phyloP scores from a whole-genome alignment of 2,113 vertebrate genomes.

The Pangasianodon hypophthalmus region DNA sequence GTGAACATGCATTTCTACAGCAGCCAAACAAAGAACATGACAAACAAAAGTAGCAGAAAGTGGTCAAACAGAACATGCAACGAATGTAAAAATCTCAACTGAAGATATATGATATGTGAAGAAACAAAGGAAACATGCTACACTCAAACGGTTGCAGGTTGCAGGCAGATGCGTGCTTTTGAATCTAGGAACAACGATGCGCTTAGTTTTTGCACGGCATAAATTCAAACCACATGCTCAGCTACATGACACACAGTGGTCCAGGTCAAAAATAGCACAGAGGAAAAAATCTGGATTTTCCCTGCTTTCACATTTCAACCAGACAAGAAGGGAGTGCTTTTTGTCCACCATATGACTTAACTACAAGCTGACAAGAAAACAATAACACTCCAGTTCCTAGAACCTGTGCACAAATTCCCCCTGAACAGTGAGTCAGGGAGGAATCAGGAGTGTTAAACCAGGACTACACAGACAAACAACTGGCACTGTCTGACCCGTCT shows the following conservation, averaged over 20 bases:
- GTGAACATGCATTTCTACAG: background rate
- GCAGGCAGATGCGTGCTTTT: conserved; percentile 8
- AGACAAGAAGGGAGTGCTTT: background rate
- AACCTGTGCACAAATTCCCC: background rate
- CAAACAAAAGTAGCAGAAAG: background rate
- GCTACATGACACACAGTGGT: conserved; percentile 55
- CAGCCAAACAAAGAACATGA: background rate
- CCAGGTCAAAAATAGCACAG: conserved; percentile 62
- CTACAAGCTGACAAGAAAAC: background rate
- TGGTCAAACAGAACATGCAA: background rate
- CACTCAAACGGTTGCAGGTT: conserved; percentile 8
- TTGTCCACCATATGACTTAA: background rate
- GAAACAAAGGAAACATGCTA: background rate
- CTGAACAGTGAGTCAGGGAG: background rate
- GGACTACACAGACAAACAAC: conserved; percentile 26
- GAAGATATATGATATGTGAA: background rate
- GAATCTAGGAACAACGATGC: conserved; percentile 45
- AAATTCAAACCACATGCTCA: conserved; percentile 71
- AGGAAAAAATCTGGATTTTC: conserved; percentile 31
- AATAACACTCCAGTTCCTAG: background rate
- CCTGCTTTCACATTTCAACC: conserved; percentile 21
- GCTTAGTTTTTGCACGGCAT: conserved; percentile 51
- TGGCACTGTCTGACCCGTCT: conserved; percentile 49
- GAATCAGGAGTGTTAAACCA: conserved; percentile 35
- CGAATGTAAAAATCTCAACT: background rate